Evolutionary conservation across 2,888 invertebrate genomes (phyloP), one percentile per base, ranked within the genome.

Genomic region (Taphrorychus bicolor): DNA sequence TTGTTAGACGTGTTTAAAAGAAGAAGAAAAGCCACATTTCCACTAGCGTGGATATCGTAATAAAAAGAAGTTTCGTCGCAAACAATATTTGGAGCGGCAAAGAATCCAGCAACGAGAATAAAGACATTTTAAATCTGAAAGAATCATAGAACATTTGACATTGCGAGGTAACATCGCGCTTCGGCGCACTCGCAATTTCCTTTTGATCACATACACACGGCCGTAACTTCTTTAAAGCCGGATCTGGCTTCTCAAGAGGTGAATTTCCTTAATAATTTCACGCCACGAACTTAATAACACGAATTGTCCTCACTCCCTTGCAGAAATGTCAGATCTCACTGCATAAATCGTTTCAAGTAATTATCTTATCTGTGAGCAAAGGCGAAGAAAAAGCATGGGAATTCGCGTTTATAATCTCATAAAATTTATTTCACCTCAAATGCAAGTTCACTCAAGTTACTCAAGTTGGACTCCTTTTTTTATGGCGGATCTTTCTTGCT

Each of bases 341-440:
- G 48, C 64, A 69, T 69, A 69, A 69, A 69, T 69, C 64, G 45
- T 64, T 61, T 64, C 41, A 52, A 69, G 64, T 69, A 69, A 69
- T 69, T 69, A 69, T 64, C 69, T 69, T 60, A 69, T 69, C 69
- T 69, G 24, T 42, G 21, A 48, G 54, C 40, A 64, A 56, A 23
- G 54, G 53, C 32, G 48, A 59, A 52, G 45, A 58, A 62, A 58
- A 58, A 59, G 58, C 63, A 63, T 48, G 40, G 52, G 58, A 64
- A 63, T 63, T 63, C 63, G 40, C 58, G 56, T 56, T 63, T 59
- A 63, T 52, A 58, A 59, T 59, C 60, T 64, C 59, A 48, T 40
- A 60, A 64, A 69, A 69, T 69, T 64, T 69, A 69, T 69, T 59
- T 64, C 61, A 54, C 64, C 63, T 59, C 64, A 69, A 68, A 63